Evolutionary conservation across 37 sponge, comb jelly and placozoan species (phyloP).

Genomic region (Axinella damicornis): DNA sequence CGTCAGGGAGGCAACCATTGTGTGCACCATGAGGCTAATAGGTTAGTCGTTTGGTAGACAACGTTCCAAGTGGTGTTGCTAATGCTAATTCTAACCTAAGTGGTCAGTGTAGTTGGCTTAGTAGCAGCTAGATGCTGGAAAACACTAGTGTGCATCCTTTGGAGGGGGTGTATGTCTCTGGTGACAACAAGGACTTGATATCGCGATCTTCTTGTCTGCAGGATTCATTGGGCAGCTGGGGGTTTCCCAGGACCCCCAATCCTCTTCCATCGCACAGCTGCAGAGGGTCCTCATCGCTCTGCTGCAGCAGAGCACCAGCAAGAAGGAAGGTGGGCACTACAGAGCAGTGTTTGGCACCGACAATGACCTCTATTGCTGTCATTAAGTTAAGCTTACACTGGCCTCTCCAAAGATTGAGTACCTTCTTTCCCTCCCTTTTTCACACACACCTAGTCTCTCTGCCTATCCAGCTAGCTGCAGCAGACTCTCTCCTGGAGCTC

Average conservation of each 20-base stretch:
- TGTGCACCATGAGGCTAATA: slow-evolving; percentile 50
- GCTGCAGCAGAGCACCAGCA: slow-evolving; percentile 4
- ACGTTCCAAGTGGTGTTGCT: neutral
- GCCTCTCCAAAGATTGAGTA: no score
- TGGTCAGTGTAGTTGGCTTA: no score
- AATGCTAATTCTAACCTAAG: no score
- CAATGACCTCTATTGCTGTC: neutral
- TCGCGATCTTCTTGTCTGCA: slow-evolving; percentile 25
- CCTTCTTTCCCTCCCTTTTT: neutral
- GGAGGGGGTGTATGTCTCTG: no score
- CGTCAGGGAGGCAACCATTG: slow-evolving; percentile 54
- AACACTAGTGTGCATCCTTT: no score
- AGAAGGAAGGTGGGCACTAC: neutral
- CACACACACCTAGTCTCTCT: slow-evolving; percentile 20
- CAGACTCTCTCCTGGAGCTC: slow-evolving; percentile 66
- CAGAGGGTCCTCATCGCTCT: slow-evolving; percentile 58
- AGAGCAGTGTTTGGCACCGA: no score
- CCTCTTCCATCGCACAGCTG: slow-evolving; percentile 52
- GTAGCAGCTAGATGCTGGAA: no score
- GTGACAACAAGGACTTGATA: no score
- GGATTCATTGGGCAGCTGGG: slow-evolving; percentile 47
- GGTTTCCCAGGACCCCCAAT: slow-evolving; percentile 22
- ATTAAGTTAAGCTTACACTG: neutral
- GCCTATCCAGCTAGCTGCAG: slow-evolving; percentile 57
- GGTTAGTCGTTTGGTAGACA: slow-evolving; percentile 28